Base-by-base conservation (phyloP, 2,797 vertebrate species). In the Bovichtus diacanthus region DNA sequence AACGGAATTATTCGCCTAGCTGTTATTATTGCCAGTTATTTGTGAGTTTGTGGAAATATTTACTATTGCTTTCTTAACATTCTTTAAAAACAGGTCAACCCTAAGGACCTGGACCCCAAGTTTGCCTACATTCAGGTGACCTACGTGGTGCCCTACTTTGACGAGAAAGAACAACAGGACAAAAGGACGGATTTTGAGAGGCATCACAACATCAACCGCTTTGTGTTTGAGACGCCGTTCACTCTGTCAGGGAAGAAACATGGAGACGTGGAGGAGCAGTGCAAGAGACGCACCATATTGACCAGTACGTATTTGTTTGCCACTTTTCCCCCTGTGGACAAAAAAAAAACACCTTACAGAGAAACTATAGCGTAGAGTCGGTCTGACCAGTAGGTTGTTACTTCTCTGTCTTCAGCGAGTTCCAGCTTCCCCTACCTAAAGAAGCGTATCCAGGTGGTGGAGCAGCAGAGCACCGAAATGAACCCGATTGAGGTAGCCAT, bases 91-190 rank as follows among this genome's bases (percentile, higher is more conserved):
- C 82, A 99, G 98, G 98, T 99, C 27, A 99, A 99, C 82, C 96
- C 97, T 44, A 99, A 99, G 91, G 98, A 99, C 83, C 87, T 99
- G 93, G 98, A 99, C 78, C 90, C 97, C 49, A 97, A 96, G 87
- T 99, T 96, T 0, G 98, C 98, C 38, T 99, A 99, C 85, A 97
- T 99, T 74, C 98, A 99, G 89, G 98, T 99, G 86, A 99, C 98
- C 0, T 99, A 98, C 0, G 98, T 99, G 76, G 96, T 97, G 0
- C 98, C 98, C 9, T 99, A 96, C 94, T 98, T 99, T 56, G 97
- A 98, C 2, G 97, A 99, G 87, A 99, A 99, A 74, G 98, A 99
- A 76, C 93, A 96, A 0, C 96, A 97, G 71, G 98, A 99, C 12
- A 95, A 97, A 10, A 96, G 94, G 93, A 99, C 98, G 0, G 98